phyloP scores from a whole-genome alignment of 2,113 vertebrate species.

The Pipa parva region DNA sequence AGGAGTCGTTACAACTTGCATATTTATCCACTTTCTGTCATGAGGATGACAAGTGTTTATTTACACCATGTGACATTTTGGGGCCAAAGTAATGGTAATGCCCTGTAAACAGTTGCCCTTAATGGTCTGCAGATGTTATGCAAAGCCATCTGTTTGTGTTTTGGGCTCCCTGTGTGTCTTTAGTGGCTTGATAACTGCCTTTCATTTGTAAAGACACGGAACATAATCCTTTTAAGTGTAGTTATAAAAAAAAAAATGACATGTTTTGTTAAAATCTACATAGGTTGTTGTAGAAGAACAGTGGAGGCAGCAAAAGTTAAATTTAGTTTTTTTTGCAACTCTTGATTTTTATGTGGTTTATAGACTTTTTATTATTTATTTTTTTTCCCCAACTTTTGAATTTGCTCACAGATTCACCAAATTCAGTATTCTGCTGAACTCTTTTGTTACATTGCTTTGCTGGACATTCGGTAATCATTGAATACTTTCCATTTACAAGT shows the following conservation, averaged over 20 bases:
- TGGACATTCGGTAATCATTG: no score
- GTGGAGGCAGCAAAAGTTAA: no score
- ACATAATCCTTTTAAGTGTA: neutral
- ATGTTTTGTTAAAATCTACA: neutral
- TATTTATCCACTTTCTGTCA: neutral
- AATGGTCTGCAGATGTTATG: conserved; percentile 5
- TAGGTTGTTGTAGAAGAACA: neutral
- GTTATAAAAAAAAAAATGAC: neutral
- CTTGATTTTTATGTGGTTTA: no score
- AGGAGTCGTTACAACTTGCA: neutral
- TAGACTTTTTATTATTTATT: no score
- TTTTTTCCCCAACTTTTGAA: no score
- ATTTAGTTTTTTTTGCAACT: no score
- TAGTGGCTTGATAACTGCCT: neutral
- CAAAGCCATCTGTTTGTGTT: neutral
- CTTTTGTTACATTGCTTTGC: no score
- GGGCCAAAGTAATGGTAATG: neutral
- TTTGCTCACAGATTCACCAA: no score
- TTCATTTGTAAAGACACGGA: neutral
- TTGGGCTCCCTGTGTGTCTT: neutral
- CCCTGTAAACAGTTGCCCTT: neutral
- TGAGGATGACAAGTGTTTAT: neutral
- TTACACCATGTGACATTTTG: neutral
- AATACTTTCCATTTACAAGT: no score
- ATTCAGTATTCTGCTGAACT: no score